Conservation (phyloP, 2,113 vertebrate genomes). For the Burhinus bistriatus region DNA sequence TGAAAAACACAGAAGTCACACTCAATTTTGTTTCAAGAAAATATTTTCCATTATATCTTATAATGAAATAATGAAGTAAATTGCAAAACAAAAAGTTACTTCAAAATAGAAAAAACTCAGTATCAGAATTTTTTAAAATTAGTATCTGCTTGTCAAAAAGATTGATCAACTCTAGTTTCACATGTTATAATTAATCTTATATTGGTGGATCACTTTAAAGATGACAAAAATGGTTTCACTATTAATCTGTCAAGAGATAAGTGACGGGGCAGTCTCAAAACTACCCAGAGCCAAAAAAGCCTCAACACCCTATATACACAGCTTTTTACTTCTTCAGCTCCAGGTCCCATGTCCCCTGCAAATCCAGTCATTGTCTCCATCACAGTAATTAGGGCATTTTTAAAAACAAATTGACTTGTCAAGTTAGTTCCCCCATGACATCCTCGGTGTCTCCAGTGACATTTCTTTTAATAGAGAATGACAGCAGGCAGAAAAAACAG, state of each 20-base stretch:
- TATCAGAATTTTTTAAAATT: not conserved
- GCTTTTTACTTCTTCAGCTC: not conserved
- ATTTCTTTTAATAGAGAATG: not conserved
- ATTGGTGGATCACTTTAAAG: not conserved
- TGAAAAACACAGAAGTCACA: not conserved
- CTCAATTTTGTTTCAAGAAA: constrained; percentile 5
- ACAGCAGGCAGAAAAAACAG: constrained; percentile 9
- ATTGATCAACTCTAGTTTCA: not conserved
- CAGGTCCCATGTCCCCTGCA: not conserved
- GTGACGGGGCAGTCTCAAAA: not conserved
- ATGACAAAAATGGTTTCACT: not conserved
- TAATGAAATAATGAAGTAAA: not conserved
- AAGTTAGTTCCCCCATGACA: not conserved
- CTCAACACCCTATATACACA: not conserved
- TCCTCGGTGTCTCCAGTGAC: not conserved
- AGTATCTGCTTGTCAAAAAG: not conserved
- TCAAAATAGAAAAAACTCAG: not conserved
- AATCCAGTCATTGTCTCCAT: not conserved
- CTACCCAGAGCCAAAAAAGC: not conserved
- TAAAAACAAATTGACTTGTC: not conserved
- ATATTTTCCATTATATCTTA: not conserved
- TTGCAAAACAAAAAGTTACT: not conserved
- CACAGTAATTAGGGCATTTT: not conserved
- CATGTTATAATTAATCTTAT: not conserved
- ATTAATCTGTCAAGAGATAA: not conserved